phyloP scores from a whole-genome alignment of 2,888 invertebrate species.

The Drosophila dives region DNA sequence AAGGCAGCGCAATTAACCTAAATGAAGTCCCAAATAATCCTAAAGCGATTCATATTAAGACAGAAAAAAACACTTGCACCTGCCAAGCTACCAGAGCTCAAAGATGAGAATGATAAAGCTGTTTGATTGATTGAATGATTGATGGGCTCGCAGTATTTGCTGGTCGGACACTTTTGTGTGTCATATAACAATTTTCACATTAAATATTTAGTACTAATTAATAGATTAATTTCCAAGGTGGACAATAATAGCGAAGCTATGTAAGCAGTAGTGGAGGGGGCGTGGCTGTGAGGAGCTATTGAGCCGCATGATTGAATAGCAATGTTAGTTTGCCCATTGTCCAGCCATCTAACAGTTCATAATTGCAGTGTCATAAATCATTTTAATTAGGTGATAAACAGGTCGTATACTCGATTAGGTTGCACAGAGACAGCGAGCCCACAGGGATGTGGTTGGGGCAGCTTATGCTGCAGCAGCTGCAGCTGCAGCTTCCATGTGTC shows the following conservation, averaged over 20 bases:
- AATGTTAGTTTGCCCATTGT: background rate
- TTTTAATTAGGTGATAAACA: conserved; percentile 1
- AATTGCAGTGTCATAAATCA: conserved; percentile 2
- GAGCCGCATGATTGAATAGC: background rate
- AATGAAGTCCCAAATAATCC: background rate
- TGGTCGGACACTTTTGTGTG: background rate
- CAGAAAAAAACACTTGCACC: background rate
- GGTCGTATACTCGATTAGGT: background rate
- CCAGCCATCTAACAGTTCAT: background rate
- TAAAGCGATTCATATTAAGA: background rate
- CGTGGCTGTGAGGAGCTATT: background rate
- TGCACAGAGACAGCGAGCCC: background rate
- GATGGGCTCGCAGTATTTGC: background rate
- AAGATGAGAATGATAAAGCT: background rate
- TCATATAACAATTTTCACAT: background rate
- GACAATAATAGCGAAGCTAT: too few relatives aligned
- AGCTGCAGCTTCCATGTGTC: background rate
- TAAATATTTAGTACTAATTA: background rate
- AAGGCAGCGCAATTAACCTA: background rate
- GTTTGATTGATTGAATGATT: background rate
- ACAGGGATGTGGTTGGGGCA: background rate
- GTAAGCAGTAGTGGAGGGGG: background rate
- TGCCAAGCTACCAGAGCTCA: background rate
- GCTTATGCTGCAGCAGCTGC: background rate
- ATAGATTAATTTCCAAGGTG: too few relatives aligned